A percentile compares a stretch with the other conserved stretches of the same genome.
phyloP scores from a whole-genome alignment of 2,888 invertebrate species.

The Hecatera dysodea region DNA sequence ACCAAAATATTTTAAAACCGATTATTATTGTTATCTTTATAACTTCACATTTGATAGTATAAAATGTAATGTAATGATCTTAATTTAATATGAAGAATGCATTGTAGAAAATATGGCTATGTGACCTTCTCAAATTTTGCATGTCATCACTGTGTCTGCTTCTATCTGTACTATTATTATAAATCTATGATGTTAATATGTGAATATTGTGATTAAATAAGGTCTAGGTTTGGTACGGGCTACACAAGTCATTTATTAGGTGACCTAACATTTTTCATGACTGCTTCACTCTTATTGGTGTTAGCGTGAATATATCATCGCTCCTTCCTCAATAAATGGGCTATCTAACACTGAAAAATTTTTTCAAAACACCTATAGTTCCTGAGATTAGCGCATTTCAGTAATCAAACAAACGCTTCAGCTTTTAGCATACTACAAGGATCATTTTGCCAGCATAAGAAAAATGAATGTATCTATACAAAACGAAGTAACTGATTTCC shows the following conservation, averaged over 20 bases:
- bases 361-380: no score
- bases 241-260: background rate
- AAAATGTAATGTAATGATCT: background rate
- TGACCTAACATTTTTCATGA: no score
- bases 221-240: background rate
- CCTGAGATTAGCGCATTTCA: no score
- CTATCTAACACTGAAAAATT: background rate
- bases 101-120: background rate
- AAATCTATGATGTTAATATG: background rate
- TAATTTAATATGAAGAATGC: background rate
- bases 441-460: no score
- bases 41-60: background rate
- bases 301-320: no score
- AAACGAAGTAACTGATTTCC: no score
- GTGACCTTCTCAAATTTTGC: slow-evolving; percentile 29
- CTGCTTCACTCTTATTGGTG: no score
- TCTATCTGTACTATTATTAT: background rate
- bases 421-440: no score
- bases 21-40: background rate
- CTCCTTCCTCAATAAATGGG: no score
- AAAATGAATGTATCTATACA: no score
- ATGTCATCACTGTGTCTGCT: slow-evolving; percentile 31
- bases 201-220: background rate
- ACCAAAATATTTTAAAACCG: slow-evolving; percentile 3
- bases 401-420: no score